Base-by-base conservation (phyloP, 1,140 invertebrate species). In the Aphidius ervi region DNA sequence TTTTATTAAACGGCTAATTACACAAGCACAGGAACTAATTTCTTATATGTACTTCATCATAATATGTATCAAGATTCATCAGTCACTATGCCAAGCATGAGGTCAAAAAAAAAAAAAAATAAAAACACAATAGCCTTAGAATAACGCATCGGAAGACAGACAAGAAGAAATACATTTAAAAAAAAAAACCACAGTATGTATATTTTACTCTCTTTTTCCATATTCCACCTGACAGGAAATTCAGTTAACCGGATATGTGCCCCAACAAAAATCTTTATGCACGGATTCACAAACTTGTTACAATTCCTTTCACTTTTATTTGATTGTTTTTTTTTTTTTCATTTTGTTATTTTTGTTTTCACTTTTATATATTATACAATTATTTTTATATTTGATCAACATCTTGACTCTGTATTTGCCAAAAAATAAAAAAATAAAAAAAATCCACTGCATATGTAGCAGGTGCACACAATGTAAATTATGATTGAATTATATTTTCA, bases 141-240 rank as follows among this genome's bases (percentile, higher is more conserved):
- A 31, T 31, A 31, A 31, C 4, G 4, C 23, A 31, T 31, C 23
- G 23, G 23, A 31, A 31, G 23, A 31, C 23, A 31, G 41, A 55
- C 53, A 55, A 41, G 41, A 45, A 45, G 10, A 46, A 45, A 55
- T 55, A 46, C 41, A 55, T 45, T 10, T 45, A 1, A 31, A 31
- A 31, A 16, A 16, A n/a, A 48, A 40, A 47, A 37, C 55, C 55
- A 56, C 55, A 46, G 16, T 48, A 48, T 20, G 23, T 48, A 48
- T 20, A 20, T 7, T 16, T 10, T 48, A 48, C 23, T 31, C 8
- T 48, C 43, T 23, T 42, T 40, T 54, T 37, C 42, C 53, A 53
- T 58, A 55, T 56, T 49, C 52, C 48, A 65, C 65, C 56, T 63
- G 64, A 59, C 69, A 72, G 70, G 69, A 72, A 74, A 71, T 66